Percentiles rank a stretch among this genome's conserved stretches.
phyloP scores from a whole-genome alignment of 2,113 vertebrate genomes.

The Glaucidium brasilianum region DNA sequence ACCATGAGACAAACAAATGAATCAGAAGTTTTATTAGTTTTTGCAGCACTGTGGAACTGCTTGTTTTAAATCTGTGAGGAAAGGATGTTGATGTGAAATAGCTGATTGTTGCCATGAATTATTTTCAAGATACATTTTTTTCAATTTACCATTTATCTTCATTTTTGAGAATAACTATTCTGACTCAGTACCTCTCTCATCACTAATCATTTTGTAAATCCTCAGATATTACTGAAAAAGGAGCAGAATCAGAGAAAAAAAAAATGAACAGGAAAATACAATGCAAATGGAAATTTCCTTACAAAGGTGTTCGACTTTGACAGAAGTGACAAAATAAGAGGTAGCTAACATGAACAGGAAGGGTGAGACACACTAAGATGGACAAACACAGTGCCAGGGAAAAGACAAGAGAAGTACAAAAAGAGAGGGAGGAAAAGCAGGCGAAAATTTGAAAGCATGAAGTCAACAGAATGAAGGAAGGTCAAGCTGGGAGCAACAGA shows the following conservation, averaged over 20 bases:
- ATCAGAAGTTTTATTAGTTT: background rate
- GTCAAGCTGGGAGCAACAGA: slow-evolving; percentile 48
- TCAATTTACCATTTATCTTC: background rate
- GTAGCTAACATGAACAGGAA: slow-evolving; percentile 1
- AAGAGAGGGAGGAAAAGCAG: slow-evolving; percentile 23
- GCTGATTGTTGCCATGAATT: background rate
- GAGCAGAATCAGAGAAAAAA: background rate
- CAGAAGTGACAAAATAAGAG: slow-evolving; percentile 6
- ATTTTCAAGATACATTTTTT: background rate
- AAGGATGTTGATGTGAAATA: background rate
- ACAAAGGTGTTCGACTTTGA: background rate
- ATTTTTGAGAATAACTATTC: background rate
- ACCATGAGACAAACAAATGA: background rate
- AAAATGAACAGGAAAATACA: background rate
- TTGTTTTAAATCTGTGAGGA: background rate
- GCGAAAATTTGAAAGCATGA: slow-evolving; percentile 26
- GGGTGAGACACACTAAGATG: slow-evolving; percentile 24
- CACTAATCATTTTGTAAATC: background rate
- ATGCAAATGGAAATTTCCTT: background rate
- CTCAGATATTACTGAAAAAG: background rate
- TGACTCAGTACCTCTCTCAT: background rate
- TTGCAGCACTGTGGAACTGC: background rate
- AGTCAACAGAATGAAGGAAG: slow-evolving; percentile 56
- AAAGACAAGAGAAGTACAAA: slow-evolving; percentile 41
- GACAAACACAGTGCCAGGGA: slow-evolving; percentile 22